Percentiles rank a stretch among this genome's conserved stretches.
Conservation (phyloP, 2,888 invertebrate species). For the Amphipoea oculea region DNA sequence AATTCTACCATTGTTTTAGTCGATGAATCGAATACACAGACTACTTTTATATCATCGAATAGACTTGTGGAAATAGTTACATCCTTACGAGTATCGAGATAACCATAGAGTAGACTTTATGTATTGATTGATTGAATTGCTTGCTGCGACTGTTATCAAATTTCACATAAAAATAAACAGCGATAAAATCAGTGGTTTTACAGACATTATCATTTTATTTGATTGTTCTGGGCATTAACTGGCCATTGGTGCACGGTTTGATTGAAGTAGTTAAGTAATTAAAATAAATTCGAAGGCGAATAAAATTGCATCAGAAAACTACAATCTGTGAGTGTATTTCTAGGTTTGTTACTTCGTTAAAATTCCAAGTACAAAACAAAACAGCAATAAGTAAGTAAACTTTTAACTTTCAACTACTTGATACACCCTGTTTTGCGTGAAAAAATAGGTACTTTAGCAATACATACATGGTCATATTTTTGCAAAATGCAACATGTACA, state of each 20-base stretch:
- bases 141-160: not conserved
- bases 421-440: not conserved
- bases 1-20: not conserved
- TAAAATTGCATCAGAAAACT: not conserved
- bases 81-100: not conserved
- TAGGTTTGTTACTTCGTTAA: not conserved
- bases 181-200: not conserved
- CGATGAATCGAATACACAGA: not conserved
- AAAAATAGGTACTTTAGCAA: not conserved
- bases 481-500: not conserved
- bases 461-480: not conserved
- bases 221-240: not conserved
- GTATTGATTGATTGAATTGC: not conserved
- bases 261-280: not conserved
- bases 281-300: not conserved
- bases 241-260: not conserved
- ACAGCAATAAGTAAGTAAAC: not conserved
- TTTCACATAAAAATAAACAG: not conserved
- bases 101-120: not conserved
- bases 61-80: not conserved
- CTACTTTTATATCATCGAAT: not conserved
- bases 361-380: constrained; percentile 5
- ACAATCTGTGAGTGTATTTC: constrained; percentile 1
- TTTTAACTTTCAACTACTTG: not conserved
- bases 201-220: not conserved